Evolutionary conservation across 2,888 invertebrate genomes (phyloP), one percentile per base, ranked within the genome.

Genomic region (Argyresthia albistria): DNA sequence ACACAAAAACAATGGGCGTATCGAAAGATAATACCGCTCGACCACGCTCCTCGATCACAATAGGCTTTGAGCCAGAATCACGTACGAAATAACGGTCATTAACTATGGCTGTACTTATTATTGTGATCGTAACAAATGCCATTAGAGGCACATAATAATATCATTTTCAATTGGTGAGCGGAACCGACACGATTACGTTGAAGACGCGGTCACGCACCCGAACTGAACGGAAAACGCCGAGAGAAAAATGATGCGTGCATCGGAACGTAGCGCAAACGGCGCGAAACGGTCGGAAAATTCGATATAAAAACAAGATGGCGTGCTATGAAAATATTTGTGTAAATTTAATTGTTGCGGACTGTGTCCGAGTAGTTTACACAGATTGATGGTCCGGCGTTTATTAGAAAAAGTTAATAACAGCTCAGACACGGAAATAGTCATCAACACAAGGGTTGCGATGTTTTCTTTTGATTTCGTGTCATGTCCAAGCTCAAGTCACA

Each of bases 151-250:
- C 47, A 58, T 68, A 64, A 63, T 69, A 66, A 67, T 72, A 71
- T 73, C 69, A 66, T 61, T 70, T 73, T 64, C 69, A 69, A 70
- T 71, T 68, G 69, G 65, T 53, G 55, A 55, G 54, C 56, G 57
- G 58, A 58, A 57, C 60, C 54, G 54, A 58, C 54, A 54, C 53
- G 57, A 55, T 56, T 54, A 54, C 53, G 53, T 54, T 56, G 51
- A 43, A 56, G 57, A 56, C 55, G 55, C 54, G 54, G 58, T 59
- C 59, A 54, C 35, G 43, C 37, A 12, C n/a, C 53, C 55, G 55
- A 51, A 59, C 54, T 58, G 56, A 59, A 58, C 51, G 52, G 47
- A 39, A 46, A 56, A 52, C 57, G 25, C 6, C 25, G 6, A 25
- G 6, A 25, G 25, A 25, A 54, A 54, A 54, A 49, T 50, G 54